A percentile compares a stretch with the other conserved stretches of the same genome.
Evolutionary conservation across 2,888 invertebrate genomes (phyloP).

Genomic region (Aricia artaxerxes): DNA sequence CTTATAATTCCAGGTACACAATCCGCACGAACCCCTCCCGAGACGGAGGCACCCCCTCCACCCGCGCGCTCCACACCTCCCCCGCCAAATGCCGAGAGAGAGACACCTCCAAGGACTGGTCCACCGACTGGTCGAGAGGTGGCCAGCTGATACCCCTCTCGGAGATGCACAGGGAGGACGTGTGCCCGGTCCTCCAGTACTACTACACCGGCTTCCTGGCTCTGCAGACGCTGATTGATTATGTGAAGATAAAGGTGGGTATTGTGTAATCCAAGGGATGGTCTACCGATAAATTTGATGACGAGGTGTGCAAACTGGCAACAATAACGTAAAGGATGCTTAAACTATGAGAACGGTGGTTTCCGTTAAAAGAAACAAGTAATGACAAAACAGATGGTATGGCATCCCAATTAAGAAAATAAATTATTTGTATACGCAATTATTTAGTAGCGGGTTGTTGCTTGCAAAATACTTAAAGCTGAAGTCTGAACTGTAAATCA

Average conservation of each 20-base stretch:
- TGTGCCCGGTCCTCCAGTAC: slow-evolving; percentile 88
- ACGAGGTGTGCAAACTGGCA: not conserved
- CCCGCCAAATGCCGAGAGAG: slow-evolving; percentile 86
- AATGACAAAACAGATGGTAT: no score
- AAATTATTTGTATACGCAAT: no score
- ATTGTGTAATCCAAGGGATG: not conserved
- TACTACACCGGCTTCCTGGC: slow-evolving; percentile 88
- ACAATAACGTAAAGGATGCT: no score
- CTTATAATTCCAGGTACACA: slow-evolving; percentile 80
- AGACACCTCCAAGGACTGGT: slow-evolving; percentile 77
- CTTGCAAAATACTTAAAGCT: no score
- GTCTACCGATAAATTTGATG: not conserved
- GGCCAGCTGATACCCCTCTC: slow-evolving; percentile 70
- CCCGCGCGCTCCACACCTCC: slow-evolving; percentile 83
- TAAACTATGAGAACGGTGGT: no score
- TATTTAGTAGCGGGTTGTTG: no score
- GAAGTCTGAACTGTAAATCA: no score
- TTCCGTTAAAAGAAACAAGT: no score
- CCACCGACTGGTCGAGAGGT: slow-evolving; percentile 80
- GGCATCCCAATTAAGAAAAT: no score
- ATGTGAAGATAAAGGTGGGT: slow-evolving; percentile 85
- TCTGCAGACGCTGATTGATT: slow-evolving; percentile 85
- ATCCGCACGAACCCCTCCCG: slow-evolving; percentile 87
- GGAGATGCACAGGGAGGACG: slow-evolving; percentile 84
- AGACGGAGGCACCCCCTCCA: slow-evolving; percentile 82